Percentiles rank a stretch among this genome's conserved stretches.
phyloP scores from a whole-genome alignment of 2,113 vertebrate species.

The Leptobrachium leishanense region DNA sequence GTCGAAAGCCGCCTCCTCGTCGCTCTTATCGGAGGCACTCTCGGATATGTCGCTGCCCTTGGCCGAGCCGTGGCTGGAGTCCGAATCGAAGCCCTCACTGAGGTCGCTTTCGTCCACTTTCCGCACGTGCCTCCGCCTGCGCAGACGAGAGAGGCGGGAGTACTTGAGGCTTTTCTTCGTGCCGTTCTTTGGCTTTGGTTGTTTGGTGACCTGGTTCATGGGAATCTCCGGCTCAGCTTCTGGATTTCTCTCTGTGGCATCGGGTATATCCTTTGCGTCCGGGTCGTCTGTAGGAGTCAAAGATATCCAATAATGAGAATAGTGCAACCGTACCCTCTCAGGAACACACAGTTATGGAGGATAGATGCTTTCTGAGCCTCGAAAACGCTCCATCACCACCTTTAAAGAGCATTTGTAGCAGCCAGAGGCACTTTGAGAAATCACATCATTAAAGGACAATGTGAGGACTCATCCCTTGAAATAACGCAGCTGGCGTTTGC shows the following conservation, averaged over 20 bases:
- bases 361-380: neutral
- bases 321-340: too few relatives aligned
- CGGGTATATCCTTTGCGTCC: constrained; percentile 69
- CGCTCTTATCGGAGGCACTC: constrained; percentile 78
- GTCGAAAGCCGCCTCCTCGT: constrained; percentile 90
- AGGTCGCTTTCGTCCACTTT: constrained; percentile 91
- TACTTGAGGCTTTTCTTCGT: constrained; percentile 80
- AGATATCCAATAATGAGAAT: neutral
- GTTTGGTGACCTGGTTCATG: constrained; percentile 45
- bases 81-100: constrained; percentile 91
- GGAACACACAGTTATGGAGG: too few relatives aligned
- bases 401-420: too few relatives aligned
- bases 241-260: constrained; percentile 57
- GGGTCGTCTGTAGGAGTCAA: constrained; percentile 71
- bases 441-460: too few relatives aligned
- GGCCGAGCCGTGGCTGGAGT: constrained; percentile 69
- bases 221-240: constrained; percentile 47
- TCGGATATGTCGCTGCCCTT: constrained; percentile 85
- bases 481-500: too few relatives aligned
- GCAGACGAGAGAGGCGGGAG: constrained; percentile 83
- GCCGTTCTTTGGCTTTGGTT: constrained; percentile 32
- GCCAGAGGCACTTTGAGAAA: too few relatives aligned
- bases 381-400: neutral
- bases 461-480: too few relatives aligned
- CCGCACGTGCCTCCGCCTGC: constrained; percentile 76